phyloP scores from a whole-genome alignment of 2,888 invertebrate genomes.

The Pyrrhosoma nymphula region DNA sequence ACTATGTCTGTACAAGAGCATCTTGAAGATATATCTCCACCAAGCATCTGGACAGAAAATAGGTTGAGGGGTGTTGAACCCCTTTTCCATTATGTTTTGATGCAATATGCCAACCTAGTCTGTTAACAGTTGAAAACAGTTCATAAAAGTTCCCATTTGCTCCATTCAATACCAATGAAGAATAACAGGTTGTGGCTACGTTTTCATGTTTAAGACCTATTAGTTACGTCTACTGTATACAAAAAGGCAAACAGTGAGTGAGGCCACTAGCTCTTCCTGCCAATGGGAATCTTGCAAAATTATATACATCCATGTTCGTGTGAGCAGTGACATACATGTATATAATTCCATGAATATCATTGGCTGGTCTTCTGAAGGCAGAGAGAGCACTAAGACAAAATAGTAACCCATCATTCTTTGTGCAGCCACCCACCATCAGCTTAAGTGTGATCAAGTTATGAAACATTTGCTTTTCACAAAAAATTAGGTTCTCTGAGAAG shows the following conservation, averaged over 20 bases:
- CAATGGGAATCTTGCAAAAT: slow-evolving; percentile 40
- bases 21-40: slow-evolving; percentile 50
- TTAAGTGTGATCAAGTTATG: slow-evolving; percentile 60
- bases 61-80: slow-evolving; percentile 23
- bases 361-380: slow-evolving; percentile 48
- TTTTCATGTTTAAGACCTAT: slow-evolving; percentile 62
- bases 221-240: slow-evolving; percentile 65
- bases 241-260: slow-evolving; percentile 69
- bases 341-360: not conserved
- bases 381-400: slow-evolving; percentile 66
- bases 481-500: slow-evolving; percentile 62
- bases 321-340: slow-evolving; percentile 5
- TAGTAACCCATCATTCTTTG: slow-evolving; percentile 62
- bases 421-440: slow-evolving; percentile 65
- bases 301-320: slow-evolving; percentile 27
- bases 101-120: slow-evolving; percentile 55
- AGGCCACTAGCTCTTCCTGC: slow-evolving; percentile 68
- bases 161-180: slow-evolving; percentile 62
- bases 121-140: slow-evolving; percentile 42
- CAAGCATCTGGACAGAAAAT: slow-evolving; percentile 66
- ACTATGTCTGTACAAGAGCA: slow-evolving; percentile 64
- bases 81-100: slow-evolving; percentile 54
- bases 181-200: slow-evolving; percentile 63
- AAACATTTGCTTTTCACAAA: slow-evolving; percentile 61
- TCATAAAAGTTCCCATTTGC: slow-evolving; percentile 45